Evolutionary conservation across 2,888 invertebrate species (phyloP).

Genomic region (Nephrocerus scutellatus): DNA sequence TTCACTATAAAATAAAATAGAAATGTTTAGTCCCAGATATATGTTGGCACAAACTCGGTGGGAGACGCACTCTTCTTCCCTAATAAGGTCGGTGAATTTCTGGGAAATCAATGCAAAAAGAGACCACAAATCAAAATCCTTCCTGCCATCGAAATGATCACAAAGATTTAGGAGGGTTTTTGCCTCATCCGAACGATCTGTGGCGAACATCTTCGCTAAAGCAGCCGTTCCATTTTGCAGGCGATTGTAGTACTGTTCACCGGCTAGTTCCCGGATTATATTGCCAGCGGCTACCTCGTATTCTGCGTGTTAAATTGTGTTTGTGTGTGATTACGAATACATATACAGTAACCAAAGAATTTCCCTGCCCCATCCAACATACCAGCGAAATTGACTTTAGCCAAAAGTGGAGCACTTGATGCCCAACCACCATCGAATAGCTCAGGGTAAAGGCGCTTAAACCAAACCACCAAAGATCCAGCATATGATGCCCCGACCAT

Average conservation of each 20-base stretch:
- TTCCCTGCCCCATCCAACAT: no score
- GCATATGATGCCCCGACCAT: conserved; percentile 63
- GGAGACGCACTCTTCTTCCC: conserved; percentile 20
- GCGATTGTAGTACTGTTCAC: conserved; percentile 36
- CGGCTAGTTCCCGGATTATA: conserved; percentile 38
- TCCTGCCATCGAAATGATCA: conserved; percentile 34
- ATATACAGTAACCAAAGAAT: no score
- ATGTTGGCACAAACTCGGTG: background rate
- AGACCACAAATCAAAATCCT: conserved; percentile 38
- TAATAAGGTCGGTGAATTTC: conserved; percentile 39
- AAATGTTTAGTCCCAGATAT: conserved; percentile 11
- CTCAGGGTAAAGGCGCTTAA: conserved; percentile 59
- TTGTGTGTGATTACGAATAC: no score
- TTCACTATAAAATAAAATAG: conserved; percentile 4
- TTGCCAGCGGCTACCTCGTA: conserved; percentile 43
- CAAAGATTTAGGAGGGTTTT: conserved; percentile 38
- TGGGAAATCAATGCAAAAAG: conserved; percentile 41
- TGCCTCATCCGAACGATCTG: conserved; percentile 31
- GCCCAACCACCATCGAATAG: conserved; percentile 55
- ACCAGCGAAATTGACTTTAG: conserved; percentile 55
- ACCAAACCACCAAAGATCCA: conserved; percentile 63
- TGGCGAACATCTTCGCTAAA: conserved; percentile 35
- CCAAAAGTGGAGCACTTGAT: conserved; percentile 61
- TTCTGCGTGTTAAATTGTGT: no score
- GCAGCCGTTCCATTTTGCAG: conserved; percentile 38